Evolutionary conservation across 2,113 vertebrate genomes (phyloP).

Genomic region (Actenoides lindsayi): DNA sequence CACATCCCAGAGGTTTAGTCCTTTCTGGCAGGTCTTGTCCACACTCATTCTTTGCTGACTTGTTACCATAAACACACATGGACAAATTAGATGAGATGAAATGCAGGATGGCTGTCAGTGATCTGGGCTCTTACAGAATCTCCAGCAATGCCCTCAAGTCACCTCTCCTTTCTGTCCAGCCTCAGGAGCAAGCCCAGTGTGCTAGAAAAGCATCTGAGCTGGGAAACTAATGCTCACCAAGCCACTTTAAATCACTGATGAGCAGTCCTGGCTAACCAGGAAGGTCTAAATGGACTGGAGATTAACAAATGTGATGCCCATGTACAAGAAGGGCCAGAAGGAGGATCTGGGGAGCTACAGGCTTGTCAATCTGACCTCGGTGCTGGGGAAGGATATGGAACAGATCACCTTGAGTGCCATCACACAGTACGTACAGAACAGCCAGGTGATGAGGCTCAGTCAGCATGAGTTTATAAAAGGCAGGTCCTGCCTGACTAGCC

Average conservation of each 20-base stretch:
- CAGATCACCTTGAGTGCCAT: too few relatives aligned
- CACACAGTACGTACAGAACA: too few relatives aligned
- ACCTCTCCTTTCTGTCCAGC: not conserved
- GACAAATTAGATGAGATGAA: not conserved
- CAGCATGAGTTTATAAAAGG: too few relatives aligned
- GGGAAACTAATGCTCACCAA: not conserved
- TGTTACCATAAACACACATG: not conserved
- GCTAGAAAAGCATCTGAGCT: not conserved
- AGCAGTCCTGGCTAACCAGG: not conserved
- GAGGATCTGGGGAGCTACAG: too few relatives aligned
- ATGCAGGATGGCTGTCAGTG: not conserved
- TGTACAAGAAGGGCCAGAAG: too few relatives aligned
- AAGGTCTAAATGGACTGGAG: not conserved
- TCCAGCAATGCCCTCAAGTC: not conserved
- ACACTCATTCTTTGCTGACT: not conserved
- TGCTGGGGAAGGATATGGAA: too few relatives aligned
- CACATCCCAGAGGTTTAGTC: not conserved
- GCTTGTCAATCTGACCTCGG: too few relatives aligned
- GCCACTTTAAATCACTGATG: not conserved
- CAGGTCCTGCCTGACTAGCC: not conserved
- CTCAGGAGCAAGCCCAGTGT: not conserved
- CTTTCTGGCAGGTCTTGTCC: not conserved
- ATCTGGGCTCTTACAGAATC: not conserved
- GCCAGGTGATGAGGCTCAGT: too few relatives aligned
- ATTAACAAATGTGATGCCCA: not conserved